Conservation (phyloP, 2,888 invertebrate genomes). For the Keiferia lycopersicella region DNA sequence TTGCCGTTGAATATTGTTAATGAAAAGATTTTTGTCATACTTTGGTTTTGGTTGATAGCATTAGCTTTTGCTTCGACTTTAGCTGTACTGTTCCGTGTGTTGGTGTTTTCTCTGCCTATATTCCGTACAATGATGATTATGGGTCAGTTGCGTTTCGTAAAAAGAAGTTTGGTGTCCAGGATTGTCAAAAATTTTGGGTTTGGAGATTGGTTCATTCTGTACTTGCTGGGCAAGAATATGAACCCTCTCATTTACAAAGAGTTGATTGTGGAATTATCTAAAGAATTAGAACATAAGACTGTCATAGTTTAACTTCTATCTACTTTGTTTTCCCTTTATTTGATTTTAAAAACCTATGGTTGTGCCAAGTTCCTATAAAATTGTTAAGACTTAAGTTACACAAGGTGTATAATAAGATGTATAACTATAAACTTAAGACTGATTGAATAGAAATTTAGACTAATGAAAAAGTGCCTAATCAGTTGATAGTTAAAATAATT, state of each 20-base stretch:
- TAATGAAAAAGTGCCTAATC: conserved; percentile 12
- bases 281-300: conserved; percentile 59
- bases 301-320: conserved; percentile 51
- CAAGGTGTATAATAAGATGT: conserved; percentile 27
- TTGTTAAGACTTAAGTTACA: conserved; percentile 21
- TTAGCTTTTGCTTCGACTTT: conserved; percentile 83
- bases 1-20: conserved; percentile 89
- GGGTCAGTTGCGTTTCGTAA: conserved; percentile 81
- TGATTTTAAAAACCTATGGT: conserved; percentile 15
- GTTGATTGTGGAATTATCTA: conserved; percentile 78
- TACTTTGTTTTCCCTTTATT: conserved; percentile 23
- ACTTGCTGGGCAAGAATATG: conserved; percentile 88
- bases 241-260: conserved; percentile 85
- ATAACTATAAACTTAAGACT: conserved; percentile 27
- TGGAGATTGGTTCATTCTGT: conserved; percentile 90
- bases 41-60: conserved; percentile 88
- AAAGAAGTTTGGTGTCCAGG: conserved; percentile 73
- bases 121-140: conserved; percentile 83
- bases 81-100: conserved; percentile 84
- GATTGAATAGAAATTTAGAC: conserved; percentile 21
- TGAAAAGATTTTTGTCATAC: conserved; percentile 88
- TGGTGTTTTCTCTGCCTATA: conserved; percentile 79
- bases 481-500: background rate
- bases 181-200: conserved; percentile 80
- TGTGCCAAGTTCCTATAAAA: conserved; percentile 21